These are phyloP conservation scores for Microcebus ravelobensis DNA, from an alignment of 2,113 vertebrate species.

Conservation along the genomic window DNA sequence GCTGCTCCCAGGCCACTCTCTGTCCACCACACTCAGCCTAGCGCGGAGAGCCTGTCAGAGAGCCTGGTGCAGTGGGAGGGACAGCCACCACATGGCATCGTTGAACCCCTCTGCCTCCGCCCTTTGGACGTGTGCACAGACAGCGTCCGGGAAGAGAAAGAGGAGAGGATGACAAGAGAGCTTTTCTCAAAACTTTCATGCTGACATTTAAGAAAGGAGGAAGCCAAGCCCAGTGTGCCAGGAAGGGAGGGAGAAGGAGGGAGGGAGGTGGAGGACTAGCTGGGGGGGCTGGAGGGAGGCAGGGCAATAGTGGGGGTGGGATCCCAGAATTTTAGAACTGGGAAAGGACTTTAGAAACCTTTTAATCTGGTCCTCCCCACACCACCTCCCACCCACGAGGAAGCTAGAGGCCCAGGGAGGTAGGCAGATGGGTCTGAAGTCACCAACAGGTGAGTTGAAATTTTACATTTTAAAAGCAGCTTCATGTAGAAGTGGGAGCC, in stretches of 20 bases:
- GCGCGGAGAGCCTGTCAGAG: too few relatives aligned
- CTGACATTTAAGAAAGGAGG: background rate
- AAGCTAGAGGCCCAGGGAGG: background rate
- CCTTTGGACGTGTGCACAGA: background rate
- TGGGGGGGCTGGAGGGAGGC: background rate
- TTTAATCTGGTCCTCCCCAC: background rate
- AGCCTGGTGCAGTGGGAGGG: too few relatives aligned
- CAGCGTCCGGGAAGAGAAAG: background rate
- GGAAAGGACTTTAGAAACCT: background rate
- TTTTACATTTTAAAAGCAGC: background rate
- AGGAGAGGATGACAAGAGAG: background rate
- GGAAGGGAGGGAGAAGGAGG: background rate
- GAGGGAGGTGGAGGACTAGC: background rate
- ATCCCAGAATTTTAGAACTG: background rate
- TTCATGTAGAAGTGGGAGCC: background rate
- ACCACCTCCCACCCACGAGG: background rate
- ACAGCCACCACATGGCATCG: too few relatives aligned
- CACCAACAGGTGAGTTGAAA: background rate
- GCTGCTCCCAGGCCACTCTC: too few relatives aligned
- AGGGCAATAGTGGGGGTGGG: too few relatives aligned
- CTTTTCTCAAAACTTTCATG: background rate
- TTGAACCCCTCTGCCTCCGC: accelerated
- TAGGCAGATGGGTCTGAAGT: background rate
- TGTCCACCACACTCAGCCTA: background rate
- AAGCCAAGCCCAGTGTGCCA: background rate